phyloP scores from a whole-genome alignment of 1,140 invertebrate species.

The Drosophila mauritiana region DNA sequence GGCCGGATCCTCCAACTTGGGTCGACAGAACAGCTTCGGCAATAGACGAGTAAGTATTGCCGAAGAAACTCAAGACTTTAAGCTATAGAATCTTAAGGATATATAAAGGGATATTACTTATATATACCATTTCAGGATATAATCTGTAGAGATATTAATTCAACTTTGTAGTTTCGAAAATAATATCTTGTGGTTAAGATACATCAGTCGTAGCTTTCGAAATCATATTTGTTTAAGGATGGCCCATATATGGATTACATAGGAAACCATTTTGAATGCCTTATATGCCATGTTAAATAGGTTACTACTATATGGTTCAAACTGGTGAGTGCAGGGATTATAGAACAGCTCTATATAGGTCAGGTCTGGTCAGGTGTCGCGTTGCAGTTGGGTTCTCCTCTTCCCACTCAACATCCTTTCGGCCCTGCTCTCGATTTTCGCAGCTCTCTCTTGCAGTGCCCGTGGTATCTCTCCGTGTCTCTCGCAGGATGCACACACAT shows the following conservation, averaged over 20 bases:
- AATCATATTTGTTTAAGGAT: not conserved
- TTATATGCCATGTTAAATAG: conserved; percentile 4
- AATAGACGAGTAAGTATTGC: conserved; percentile 78
- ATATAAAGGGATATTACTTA: too few species aligned
- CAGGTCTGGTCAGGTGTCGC: conserved; percentile 51
- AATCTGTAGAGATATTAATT: too few species aligned
- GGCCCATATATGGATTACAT: too few species aligned
- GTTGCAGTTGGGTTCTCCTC: conserved; percentile 22
- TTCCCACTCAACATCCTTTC: conserved; percentile 4
- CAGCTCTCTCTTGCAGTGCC: not conserved
- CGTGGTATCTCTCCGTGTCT: not conserved
- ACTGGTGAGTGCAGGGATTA: conserved; percentile 5
- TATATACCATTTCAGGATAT: too few species aligned
- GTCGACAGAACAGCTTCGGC: conserved; percentile 82
- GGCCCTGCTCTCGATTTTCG: conserved; percentile 23
- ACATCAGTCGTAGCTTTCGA: too few species aligned
- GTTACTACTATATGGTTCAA: conserved; percentile 9
- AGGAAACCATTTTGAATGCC: not conserved
- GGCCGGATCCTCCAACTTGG: conserved; percentile 58
- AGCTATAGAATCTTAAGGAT: too few species aligned
- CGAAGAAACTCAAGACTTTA: not conserved
- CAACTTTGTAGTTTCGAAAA: not conserved
- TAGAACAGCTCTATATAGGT: conserved; percentile 53
- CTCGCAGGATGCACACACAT: conserved; percentile 30
- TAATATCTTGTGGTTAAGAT: not conserved